Evolutionary conservation across 2,113 vertebrate genomes (phyloP).

Genomic region (Austrofundulus limnaeus): DNA sequence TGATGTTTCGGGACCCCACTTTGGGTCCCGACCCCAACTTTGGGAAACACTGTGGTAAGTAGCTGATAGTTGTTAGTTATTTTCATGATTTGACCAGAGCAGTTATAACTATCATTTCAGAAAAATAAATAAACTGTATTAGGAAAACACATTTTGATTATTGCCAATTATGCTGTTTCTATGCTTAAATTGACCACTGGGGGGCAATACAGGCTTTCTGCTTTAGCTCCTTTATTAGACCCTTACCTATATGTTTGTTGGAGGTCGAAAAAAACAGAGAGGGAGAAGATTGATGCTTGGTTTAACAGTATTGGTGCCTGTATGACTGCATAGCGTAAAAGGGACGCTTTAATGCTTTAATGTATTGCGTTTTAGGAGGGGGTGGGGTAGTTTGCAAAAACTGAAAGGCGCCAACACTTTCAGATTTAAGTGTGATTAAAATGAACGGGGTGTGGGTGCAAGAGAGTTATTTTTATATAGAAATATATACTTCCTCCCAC

Average conservation of each 20-base stretch:
- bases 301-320: conserved; percentile 78
- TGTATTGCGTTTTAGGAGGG: conserved; percentile 43
- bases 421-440: conserved; percentile 67
- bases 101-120: no score
- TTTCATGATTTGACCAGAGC: no score
- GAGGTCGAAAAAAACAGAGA: conserved; percentile 36
- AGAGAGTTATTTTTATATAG: not conserved
- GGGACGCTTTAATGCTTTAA: conserved; percentile 80
- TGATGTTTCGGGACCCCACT: no score
- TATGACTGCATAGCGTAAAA: conserved; percentile 75
- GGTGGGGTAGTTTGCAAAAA: conserved; percentile 36
- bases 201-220: conserved; percentile 69
- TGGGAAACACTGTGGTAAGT: no score
- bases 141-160: not conserved
- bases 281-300: conserved; percentile 78
- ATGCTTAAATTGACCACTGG: conserved; percentile 49
- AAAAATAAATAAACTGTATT: not conserved
- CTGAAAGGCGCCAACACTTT: conserved; percentile 63
- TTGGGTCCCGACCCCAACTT: no score
- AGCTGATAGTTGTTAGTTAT: no score
- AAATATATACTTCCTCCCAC: not conserved
- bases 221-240: conserved; percentile 21
- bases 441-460: conserved; percentile 5
- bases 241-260: conserved; percentile 57
- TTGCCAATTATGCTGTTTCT: not conserved